Evolutionary conservation across 2,797 vertebrate genomes (phyloP).

Genomic region (Pygocentrus nattereri): DNA sequence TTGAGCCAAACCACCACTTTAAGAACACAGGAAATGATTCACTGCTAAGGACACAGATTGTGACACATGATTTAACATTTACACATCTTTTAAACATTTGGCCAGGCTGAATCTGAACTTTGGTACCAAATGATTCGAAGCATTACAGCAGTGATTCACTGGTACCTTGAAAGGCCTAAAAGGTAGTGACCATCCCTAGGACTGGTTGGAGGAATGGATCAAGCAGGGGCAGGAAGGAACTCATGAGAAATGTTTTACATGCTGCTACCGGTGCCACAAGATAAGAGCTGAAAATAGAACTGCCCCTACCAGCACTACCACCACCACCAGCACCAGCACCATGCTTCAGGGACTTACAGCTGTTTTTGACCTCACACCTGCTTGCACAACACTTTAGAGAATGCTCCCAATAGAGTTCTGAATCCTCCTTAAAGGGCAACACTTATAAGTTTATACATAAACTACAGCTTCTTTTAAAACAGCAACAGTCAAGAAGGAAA

Average conservation of each 20-base stretch:
- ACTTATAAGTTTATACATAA: background rate
- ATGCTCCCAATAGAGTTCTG: background rate
- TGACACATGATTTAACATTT: background rate
- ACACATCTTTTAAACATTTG: background rate
- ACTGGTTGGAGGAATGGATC: background rate
- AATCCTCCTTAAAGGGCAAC: background rate
- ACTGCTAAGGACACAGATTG: background rate
- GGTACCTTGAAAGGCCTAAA: background rate
- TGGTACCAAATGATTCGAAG: background rate
- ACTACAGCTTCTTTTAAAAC: slow-evolving; percentile 7
- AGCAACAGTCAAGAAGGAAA: slow-evolving; percentile 7
- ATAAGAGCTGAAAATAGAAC: slow-evolving; percentile 69
- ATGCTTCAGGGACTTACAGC: slow-evolving; percentile 39
- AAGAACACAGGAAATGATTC: slow-evolving; percentile 21
- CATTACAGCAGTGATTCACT: background rate
- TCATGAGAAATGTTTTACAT: slow-evolving; percentile 68
- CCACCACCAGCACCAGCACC: background rate
- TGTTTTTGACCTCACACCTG: slow-evolving; percentile 44
- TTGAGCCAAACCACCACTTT: background rate
- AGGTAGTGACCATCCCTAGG: background rate
- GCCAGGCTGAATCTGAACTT: slow-evolving; percentile 38
- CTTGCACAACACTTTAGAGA: background rate
- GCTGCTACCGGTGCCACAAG: slow-evolving; percentile 64
- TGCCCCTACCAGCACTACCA: background rate
- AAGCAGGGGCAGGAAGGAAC: background rate